These are phyloP conservation scores for Cirrhinus molitorella DNA, from an alignment of 2,797 vertebrate species.

Conservation along the genomic window DNA sequence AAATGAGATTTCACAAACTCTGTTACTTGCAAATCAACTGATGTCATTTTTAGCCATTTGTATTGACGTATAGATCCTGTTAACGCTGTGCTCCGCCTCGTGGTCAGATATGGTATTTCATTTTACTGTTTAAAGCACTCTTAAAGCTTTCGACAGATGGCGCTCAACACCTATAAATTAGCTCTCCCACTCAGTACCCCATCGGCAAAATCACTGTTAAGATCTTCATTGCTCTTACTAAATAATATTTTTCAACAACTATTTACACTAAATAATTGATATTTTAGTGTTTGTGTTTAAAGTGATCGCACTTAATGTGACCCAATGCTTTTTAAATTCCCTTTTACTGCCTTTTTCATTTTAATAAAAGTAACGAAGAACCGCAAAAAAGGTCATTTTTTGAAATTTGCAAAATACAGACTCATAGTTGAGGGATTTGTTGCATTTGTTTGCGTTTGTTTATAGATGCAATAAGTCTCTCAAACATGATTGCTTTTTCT, in stretches of 20 bases:
- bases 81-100: slow-evolving; percentile 19
- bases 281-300: not conserved
- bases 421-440: not conserved
- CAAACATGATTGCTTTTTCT: not conserved
- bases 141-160: slow-evolving; percentile 49
- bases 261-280: not conserved
- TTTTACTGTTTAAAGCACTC: not conserved
- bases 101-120: not conserved
- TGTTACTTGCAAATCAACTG: not conserved
- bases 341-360: not conserved
- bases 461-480: not conserved
- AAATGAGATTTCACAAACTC: not conserved
- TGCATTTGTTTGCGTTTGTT: not conserved
- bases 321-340: not conserved
- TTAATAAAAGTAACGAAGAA: not conserved
- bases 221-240: not conserved
- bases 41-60: not conserved
- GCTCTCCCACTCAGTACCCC: not conserved
- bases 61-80: not conserved
- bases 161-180: slow-evolving; percentile 46
- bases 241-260: not conserved
- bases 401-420: not conserved
- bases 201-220: not conserved
- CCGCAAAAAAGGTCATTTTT: not conserved
- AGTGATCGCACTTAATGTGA: not conserved